Evolutionary conservation across 2,888 invertebrate genomes (phyloP), one percentile per base, ranked within the genome.

Genomic region (Zelleria hepariella): DNA sequence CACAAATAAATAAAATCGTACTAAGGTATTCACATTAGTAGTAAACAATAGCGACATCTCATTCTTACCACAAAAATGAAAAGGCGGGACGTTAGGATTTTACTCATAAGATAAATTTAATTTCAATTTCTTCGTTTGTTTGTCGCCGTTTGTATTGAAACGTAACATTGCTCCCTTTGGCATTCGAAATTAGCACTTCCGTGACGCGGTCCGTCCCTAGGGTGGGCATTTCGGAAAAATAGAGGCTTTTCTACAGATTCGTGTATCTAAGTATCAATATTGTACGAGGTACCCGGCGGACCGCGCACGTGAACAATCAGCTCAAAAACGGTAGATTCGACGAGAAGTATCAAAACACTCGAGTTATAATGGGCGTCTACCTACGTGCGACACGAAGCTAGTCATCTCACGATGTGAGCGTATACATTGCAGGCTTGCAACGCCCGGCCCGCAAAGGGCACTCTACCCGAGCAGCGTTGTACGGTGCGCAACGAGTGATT

Each of bases 1-100:
- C 86, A 87, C 87, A 87, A 88, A 88, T 88, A 87, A 88, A 87
- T 88, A 84, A 87, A 84, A 86, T 86, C 86, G 81, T 82, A 84
- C 85, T 86, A 86, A 86, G 83, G 82, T 86, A 84, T 84, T 82
- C 82, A 87, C 85, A 80, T 80, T 76, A 75, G 73, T 78, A 74
- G 80, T 83, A 83, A 81, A 85, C 74, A 82, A 78, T 78, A 84
- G 80, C 78, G 82, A 81, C 78, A 82, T 77, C 75, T 77, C 81
- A 80, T 78, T 82, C 80, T 82, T 78, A 85, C 80, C 79, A 80
- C 75, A 79, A 82, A 57, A 81, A 82, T 78, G 73, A 82, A 78
- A 86, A 84, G 85, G 83, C 82, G 81, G 82, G 80, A 80, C 77
- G 75, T 74, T 79, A 76, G 76, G 78, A 80, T 55, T 80, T 71